Base-by-base conservation (phyloP, 2,888 invertebrate species). In the Apamea monoglypha region DNA sequence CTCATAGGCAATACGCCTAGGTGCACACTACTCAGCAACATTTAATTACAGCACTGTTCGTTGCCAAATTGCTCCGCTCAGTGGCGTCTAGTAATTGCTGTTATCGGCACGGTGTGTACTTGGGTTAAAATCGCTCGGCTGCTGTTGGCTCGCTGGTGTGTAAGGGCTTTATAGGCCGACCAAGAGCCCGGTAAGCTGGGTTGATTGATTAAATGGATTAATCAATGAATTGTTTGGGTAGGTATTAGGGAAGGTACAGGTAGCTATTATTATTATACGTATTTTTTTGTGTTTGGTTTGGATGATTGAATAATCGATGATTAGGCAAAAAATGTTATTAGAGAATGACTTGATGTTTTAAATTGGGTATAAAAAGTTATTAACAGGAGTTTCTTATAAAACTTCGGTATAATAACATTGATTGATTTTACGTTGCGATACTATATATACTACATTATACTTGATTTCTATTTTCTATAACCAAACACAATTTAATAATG, bases 61-160 rank as follows among this genome's bases (percentile, higher is more conserved):
- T 53, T 85, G 83, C 86, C 86, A 87, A 87, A 87, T 88, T 77
- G 88, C 86, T 82, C 40, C 76, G 79, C 66, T 80, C 81, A 87
- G 82, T 75, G 70, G 82, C 61, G 82, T 74, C 77, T 74, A 76
- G 79, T 88, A 86, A 86, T 85, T 82, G 86, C 73, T 78, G 77
- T 68, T 87, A 86, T 87, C 76, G 79, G 64, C 16, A 32, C 66
- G 53, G 63, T 85, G 76, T 77, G 82, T 78, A 71, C 76, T 68
- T 56, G 72, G 81, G 68, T 82, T 77, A 70, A 77, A 82, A 72
- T 70, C 76, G 76, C 69, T 82, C 69, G 74, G 69, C 66, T 78
- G 50, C 53, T 76, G 72, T 73, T 72, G 64, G 79, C 16, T n/a
- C 70, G 56, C 47, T 70, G 25, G 75, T 87, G 87, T 76, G 81